These are phyloP conservation scores for Myotis yumanensis DNA, from an alignment of 2,113 vertebrate genomes.

Conservation along the genomic window DNA sequence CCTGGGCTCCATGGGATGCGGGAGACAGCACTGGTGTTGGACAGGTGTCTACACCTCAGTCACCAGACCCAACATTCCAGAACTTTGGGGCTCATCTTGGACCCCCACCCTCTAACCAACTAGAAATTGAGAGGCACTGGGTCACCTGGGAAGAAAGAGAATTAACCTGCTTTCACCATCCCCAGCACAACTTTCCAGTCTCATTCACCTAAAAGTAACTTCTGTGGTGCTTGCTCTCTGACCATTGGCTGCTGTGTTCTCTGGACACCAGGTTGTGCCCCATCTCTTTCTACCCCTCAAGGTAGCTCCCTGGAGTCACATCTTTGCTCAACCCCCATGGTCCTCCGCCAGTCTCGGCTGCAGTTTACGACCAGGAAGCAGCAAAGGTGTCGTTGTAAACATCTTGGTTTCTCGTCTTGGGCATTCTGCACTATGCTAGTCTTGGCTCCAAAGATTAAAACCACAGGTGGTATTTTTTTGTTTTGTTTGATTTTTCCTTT, in stretches of 20 bases:
- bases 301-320: not conserved
- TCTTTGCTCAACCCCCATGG: not conserved
- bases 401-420: not conserved
- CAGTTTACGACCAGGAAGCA: not conserved
- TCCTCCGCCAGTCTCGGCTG: not conserved
- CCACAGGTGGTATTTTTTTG: not conserved
- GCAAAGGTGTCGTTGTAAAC: not conserved
- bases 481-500: not conserved
- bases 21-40: not conserved
- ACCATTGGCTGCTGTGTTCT: not conserved
- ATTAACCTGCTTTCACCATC: not conserved
- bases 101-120: not conserved
- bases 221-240: not conserved
- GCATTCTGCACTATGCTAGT: not conserved
- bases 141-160: slow-evolving; percentile 23
- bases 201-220: not conserved
- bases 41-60: not conserved
- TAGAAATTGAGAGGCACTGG: not conserved
- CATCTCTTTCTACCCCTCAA: not conserved
- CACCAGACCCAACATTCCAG: not conserved
- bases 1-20: not conserved
- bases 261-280: not conserved
- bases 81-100: not conserved
- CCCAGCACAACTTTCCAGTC: not conserved
- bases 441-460: slow-evolving; percentile 40